phyloP scores from a whole-genome alignment of 2,888 invertebrate genomes.

The Agrotis segetum region DNA sequence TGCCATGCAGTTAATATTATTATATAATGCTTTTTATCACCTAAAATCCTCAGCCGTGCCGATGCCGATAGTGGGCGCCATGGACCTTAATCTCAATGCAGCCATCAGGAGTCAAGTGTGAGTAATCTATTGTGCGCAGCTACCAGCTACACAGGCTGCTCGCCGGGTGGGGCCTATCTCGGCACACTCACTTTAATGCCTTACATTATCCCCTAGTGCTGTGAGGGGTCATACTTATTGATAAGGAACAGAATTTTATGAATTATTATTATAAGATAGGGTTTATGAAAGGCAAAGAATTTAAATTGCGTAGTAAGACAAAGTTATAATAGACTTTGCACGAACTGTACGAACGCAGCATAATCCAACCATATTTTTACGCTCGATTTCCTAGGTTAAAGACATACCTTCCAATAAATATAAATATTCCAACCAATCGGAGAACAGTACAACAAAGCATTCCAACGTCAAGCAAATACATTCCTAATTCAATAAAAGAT shows the following conservation, averaged over 20 bases:
- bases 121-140: slow-evolving; percentile 33
- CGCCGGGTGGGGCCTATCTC: slow-evolving; percentile 11
- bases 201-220: slow-evolving; percentile 20
- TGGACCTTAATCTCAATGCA: slow-evolving; percentile 4
- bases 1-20: too few relatives aligned
- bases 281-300: background rate
- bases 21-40: too few relatives aligned
- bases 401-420: slow-evolving; percentile 30
- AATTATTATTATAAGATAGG: background rate
- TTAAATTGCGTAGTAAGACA: background rate
- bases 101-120: slow-evolving; percentile 11
- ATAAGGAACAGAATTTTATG: slow-evolving; percentile 15
- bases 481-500: slow-evolving; percentile 50
- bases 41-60: too few relatives aligned
- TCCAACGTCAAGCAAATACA: slow-evolving; percentile 34
- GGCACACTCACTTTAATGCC: slow-evolving; percentile 18
- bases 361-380: background rate
- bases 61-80: too few relatives aligned
- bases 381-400: slow-evolving; percentile 8
- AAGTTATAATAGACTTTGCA: background rate
- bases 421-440: slow-evolving; percentile 1
- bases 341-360: background rate
- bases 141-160: slow-evolving; percentile 1
- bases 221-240: slow-evolving; percentile 30
- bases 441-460: slow-evolving; percentile 38